Conservation (phyloP, 2,888 invertebrate genomes). For the Ophraella communa region DNA sequence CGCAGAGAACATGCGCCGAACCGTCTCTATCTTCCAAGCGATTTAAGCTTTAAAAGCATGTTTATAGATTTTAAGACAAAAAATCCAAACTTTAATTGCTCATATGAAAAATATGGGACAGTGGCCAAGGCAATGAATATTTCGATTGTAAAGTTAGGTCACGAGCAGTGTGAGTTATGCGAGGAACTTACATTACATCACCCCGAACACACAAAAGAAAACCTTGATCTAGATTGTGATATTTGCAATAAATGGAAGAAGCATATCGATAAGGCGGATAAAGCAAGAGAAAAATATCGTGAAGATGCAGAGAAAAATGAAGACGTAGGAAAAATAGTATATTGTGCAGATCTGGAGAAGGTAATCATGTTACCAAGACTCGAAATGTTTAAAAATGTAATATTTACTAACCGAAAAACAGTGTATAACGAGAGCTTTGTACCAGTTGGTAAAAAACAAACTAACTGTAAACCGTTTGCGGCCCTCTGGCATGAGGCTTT, state of each 20-base stretch:
- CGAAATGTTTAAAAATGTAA: constrained; percentile 36
- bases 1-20: too few species aligned
- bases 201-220: constrained; percentile 6
- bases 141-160: constrained; percentile 18
- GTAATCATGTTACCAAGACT: constrained; percentile 39
- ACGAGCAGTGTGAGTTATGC: constrained; percentile 21
- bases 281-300: constrained; percentile 16
- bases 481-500: constrained; percentile 43
- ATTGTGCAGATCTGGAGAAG: constrained; percentile 26
- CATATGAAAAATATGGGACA: background rate
- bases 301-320: background rate
- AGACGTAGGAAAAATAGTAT: background rate
- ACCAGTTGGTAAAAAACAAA: constrained; percentile 31
- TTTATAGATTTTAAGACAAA: constrained; percentile 3
- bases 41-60: background rate
- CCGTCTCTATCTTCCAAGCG: too few species aligned
- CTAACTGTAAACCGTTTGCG: constrained; percentile 27
- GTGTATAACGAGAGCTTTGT: constrained; percentile 40
- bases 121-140: constrained; percentile 9
- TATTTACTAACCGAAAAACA: constrained; percentile 34
- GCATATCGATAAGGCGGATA: constrained; percentile 5
- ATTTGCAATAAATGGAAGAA: constrained; percentile 5
- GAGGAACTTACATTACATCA: constrained; percentile 8
- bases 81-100: constrained; percentile 2
- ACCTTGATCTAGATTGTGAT: constrained; percentile 8